A percentile compares a stretch with the other conserved stretches of the same genome.
These are phyloP conservation scores for Lissonota sp. DNA, from an alignment of 2,888 invertebrate genomes.

Conservation along the genomic window DNA sequence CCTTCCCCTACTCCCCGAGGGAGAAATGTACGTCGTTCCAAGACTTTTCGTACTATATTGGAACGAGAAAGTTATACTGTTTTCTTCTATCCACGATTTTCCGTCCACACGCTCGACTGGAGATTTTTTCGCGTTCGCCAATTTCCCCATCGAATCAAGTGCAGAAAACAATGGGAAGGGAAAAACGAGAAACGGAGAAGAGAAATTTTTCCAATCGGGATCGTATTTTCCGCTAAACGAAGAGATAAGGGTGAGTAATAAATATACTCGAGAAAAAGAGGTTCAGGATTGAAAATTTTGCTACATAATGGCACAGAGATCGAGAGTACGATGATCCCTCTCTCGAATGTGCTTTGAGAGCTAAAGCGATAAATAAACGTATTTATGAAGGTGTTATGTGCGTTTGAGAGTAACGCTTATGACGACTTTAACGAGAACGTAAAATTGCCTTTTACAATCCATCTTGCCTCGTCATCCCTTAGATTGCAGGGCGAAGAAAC, in stretches of 20 bases:
- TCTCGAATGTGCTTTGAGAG: too few species aligned
- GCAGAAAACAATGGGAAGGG: constrained; percentile 4
- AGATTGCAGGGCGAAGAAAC: too few species aligned
- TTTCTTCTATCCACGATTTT: constrained; percentile 21
- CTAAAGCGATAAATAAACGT: too few species aligned
- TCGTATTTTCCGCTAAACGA: background rate
- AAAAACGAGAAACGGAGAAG: constrained; percentile 7
- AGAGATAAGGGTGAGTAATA: constrained; percentile 1
- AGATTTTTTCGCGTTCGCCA: constrained; percentile 31
- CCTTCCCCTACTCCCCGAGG: constrained; percentile 2
- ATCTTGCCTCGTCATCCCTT: background rate
- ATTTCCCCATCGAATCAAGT: constrained; percentile 44
- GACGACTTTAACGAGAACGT: background rate
- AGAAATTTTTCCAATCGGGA: background rate
- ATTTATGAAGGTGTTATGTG: too few species aligned
- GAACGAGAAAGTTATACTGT: constrained; percentile 26
- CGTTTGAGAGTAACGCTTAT: too few species aligned
- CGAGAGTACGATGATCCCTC: background rate
- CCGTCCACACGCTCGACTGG: constrained; percentile 35
- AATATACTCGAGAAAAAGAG: background rate
- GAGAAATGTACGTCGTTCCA: constrained; percentile 35
- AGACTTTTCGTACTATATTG: constrained; percentile 53
- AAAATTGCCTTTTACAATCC: background rate
- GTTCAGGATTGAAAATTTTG: background rate
- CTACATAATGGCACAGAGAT: background rate